phyloP scores from a whole-genome alignment of 2,113 vertebrate genomes.

The Cyphomyrus discorhynchus region DNA sequence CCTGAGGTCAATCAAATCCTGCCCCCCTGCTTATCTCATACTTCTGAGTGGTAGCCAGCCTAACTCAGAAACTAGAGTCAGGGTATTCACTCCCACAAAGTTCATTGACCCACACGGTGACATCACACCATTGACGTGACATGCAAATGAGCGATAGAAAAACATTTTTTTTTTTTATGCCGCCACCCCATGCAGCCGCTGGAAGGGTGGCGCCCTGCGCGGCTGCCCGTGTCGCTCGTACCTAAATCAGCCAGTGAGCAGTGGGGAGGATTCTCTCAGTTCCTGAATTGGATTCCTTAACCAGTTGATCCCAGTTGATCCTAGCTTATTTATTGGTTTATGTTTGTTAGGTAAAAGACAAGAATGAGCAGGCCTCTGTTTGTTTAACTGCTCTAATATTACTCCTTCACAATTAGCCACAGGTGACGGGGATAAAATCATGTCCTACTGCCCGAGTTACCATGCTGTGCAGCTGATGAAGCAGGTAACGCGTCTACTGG shows the following conservation, averaged over 20 bases:
- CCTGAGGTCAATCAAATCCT: background rate
- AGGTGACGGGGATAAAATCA: slow-evolving; percentile 45
- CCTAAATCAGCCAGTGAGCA: background rate
- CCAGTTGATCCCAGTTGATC: background rate
- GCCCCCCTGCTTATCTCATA: background rate
- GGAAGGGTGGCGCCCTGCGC: background rate
- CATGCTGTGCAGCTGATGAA: slow-evolving; percentile 45
- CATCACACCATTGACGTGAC: background rate
- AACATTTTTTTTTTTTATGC: background rate
- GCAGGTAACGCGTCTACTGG: slow-evolving; percentile 36
- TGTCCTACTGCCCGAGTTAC: slow-evolving; percentile 49
- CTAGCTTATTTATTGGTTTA: background rate
- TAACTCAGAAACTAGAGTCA: background rate
- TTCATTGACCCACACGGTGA: background rate
- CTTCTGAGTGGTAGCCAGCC: background rate
- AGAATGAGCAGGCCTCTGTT: background rate
- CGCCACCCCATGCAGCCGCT: background rate
- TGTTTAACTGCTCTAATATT: slow-evolving; percentile 5
- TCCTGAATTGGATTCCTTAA: background rate
- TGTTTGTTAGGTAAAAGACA: background rate
- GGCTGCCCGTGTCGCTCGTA: background rate
- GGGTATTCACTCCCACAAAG: background rate
- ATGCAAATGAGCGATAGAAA: background rate
- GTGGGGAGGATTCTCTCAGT: background rate
- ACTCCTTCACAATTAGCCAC: slow-evolving; percentile 23